phyloP scores from a whole-genome alignment of 2,888 invertebrate species.

The Pachydiplax longipennis region DNA sequence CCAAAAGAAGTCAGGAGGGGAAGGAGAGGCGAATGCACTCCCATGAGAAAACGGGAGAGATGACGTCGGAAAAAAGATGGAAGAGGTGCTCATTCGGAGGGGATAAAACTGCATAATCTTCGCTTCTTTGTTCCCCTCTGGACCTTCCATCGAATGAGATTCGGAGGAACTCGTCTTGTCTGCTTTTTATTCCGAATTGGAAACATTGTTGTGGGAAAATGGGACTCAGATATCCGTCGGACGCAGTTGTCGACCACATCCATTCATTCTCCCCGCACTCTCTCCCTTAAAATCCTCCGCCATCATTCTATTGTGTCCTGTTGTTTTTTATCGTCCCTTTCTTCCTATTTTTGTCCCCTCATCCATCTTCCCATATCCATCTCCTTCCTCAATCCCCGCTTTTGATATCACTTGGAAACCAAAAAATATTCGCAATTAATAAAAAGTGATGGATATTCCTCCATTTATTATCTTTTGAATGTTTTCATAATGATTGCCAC shows the following conservation, averaged over 20 bases:
- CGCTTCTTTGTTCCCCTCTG: neutral
- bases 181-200: conserved; percentile 11
- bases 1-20: neutral
- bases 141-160: neutral
- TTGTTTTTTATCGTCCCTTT: neutral
- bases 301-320: neutral
- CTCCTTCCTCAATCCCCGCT: neutral
- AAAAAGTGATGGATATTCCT: neutral
- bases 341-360: neutral
- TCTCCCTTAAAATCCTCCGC: neutral
- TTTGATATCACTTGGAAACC: neutral
- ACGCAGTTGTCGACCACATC: neutral
- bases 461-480: neutral
- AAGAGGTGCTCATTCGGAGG: neutral
- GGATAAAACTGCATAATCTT: neutral
- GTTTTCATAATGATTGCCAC: too few relatives aligned
- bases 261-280: neutral
- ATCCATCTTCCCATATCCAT: neutral
- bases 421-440: neutral
- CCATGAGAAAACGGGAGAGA: neutral
- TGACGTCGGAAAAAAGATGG: neutral
- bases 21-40: neutral
- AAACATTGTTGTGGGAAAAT: neutral
- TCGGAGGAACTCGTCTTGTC: neutral
- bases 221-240: conserved; percentile 2